Evolutionary conservation across 2,797 vertebrate genomes (phyloP).

Genomic region (Podarcis lilfordi): DNA sequence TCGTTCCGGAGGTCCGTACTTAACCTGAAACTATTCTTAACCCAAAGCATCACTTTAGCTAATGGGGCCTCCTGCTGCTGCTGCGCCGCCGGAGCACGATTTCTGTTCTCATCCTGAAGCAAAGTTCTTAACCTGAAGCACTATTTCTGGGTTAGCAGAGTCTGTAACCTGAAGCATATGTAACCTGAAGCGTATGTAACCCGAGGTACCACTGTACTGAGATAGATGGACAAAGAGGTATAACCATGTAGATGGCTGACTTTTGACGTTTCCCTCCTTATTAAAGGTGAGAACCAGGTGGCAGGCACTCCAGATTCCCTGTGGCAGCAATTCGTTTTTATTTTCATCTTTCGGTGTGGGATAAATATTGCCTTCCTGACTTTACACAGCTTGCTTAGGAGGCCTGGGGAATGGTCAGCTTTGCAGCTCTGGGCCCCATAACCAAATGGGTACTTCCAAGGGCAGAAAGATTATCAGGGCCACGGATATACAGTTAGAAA

Average conservation of each 20-base stretch:
- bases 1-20: too few species aligned
- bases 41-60: too few species aligned
- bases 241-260: not conserved
- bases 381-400: not conserved
- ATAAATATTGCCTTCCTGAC: not conserved
- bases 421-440: not conserved
- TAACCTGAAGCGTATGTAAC: too few species aligned
- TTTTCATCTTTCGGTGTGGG: not conserved
- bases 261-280: not conserved
- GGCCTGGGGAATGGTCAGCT: not conserved
- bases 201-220: not conserved
- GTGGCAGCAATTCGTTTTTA: not conserved
- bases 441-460: conserved; percentile 11
- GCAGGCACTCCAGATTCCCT: too few species aligned
- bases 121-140: too few species aligned
- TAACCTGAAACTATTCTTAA: too few species aligned
- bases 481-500: conserved; percentile 9
- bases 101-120: too few species aligned
- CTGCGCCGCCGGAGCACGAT: too few species aligned
- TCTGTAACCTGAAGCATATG: too few species aligned
- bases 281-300: not conserved
- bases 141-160: too few species aligned
- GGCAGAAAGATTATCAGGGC: conserved; percentile 13
- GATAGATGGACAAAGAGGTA: not conserved
- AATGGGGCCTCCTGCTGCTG: too few species aligned